Evolutionary conservation across 2,888 invertebrate genomes (phyloP).

Genomic region (Cheiracanthium punctorium): DNA sequence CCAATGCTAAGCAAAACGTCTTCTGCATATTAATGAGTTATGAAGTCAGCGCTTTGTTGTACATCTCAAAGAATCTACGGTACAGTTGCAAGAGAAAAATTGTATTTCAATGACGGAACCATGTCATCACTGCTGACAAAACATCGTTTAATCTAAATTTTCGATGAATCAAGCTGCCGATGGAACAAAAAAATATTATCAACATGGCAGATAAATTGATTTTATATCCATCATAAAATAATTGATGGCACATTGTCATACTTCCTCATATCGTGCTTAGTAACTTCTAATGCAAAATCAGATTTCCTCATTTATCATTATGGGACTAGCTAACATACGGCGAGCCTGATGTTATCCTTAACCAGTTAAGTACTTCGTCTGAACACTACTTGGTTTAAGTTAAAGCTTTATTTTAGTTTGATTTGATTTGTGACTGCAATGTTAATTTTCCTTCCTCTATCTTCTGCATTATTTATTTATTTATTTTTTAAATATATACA

Average conservation of each 20-base stretch:
- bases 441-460: too few relatives aligned
- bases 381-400: too few relatives aligned
- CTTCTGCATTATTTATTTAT: too few relatives aligned
- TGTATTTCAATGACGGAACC: not conserved
- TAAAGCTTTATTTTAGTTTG: too few relatives aligned
- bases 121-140: not conserved
- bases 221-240: not conserved
- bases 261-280: not conserved
- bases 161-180: not conserved
- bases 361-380: too few relatives aligned
- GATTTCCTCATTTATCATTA: not conserved
- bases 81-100: not conserved
- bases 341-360: not conserved
- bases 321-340: not conserved
- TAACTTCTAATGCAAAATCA: not conserved
- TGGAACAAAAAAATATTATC: not conserved
- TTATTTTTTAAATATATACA: too few relatives aligned
- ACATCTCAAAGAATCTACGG: not conserved
- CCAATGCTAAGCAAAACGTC: not conserved
- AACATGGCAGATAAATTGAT: not conserved
- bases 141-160: slow-evolving; percentile 12
- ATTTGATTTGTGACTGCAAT: too few relatives aligned
- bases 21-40: not conserved
- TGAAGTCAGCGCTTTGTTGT: not conserved
- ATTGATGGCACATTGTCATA: not conserved